Percentiles rank a stretch among this genome's conserved stretches.
These are phyloP conservation scores for Atta colombica DNA, from an alignment of 1,140 invertebrate genomes.

Conservation along the genomic window DNA sequence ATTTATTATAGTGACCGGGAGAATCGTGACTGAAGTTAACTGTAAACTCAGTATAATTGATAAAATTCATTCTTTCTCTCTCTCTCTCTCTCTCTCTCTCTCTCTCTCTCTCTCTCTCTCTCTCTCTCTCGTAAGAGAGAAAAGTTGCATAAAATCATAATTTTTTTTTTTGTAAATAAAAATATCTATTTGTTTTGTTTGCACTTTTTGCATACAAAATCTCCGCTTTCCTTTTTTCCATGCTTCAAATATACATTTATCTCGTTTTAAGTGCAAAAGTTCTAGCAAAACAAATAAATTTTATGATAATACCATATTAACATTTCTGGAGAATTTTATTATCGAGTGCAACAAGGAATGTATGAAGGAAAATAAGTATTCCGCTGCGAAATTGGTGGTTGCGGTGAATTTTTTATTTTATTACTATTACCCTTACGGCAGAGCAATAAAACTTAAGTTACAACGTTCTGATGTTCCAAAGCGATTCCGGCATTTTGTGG, in stretches of 20 bases:
- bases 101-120: too few species aligned
- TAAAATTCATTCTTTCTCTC: background rate
- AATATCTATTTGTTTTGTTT: too few species aligned
- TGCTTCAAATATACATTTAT: too few species aligned
- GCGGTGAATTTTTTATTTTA: conserved; percentile 16
- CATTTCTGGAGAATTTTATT: background rate
- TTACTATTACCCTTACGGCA: background rate
- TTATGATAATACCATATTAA: background rate
- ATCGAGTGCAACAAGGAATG: background rate
- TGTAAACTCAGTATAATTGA: background rate
- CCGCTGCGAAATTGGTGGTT: background rate
- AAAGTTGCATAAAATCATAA: background rate
- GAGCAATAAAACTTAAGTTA: conserved; percentile 43
- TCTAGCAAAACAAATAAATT: too few species aligned
- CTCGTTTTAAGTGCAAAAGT: too few species aligned
- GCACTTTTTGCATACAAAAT: too few species aligned
- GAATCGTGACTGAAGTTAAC: background rate
- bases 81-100: too few species aligned
- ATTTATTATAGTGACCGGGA: background rate
- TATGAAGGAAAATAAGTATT: conserved; percentile 1
- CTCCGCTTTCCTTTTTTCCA: too few species aligned
- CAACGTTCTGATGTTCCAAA: conserved; percentile 39
- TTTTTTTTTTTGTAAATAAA: background rate
- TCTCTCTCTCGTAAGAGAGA: too few species aligned
- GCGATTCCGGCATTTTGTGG: conserved; percentile 30